These are phyloP conservation scores for Acestrorhynchus altus DNA, from an alignment of 2,797 vertebrate genomes.

Conservation along the genomic window DNA sequence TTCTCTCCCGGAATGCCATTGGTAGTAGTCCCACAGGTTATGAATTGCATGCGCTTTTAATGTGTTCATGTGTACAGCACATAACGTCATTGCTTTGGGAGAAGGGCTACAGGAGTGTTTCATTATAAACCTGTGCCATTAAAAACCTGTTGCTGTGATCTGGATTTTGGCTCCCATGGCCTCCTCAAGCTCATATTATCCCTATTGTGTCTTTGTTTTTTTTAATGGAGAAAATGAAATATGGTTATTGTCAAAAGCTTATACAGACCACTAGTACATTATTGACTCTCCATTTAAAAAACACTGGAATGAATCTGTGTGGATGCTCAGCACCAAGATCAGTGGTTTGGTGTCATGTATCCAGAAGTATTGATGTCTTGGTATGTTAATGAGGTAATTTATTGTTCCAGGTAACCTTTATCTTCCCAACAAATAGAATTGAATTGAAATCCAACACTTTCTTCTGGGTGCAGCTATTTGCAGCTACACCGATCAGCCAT, in stretches of 20 bases:
- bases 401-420: too few species aligned
- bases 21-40: slow-evolving; percentile 60
- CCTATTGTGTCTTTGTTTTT: slow-evolving; percentile 54
- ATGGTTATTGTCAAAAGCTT: slow-evolving; percentile 12
- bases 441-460: too few species aligned
- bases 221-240: slow-evolving; percentile 18
- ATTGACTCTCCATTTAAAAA: not conserved
- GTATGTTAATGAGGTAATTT: too few species aligned
- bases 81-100: slow-evolving; percentile 79
- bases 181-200: slow-evolving; percentile 63
- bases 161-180: slow-evolving; percentile 72
- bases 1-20: slow-evolving; percentile 49
- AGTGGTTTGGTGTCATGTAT: too few species aligned
- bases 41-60: slow-evolving; percentile 75
- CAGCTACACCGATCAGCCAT: too few species aligned
- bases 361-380: too few species aligned
- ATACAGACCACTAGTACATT: not conserved
- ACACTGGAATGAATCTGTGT: too few species aligned
- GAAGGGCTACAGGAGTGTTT: slow-evolving; percentile 77
- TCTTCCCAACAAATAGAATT: too few species aligned
- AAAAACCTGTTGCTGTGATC: slow-evolving; percentile 72
- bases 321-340: too few species aligned
- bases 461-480: too few species aligned
- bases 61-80: slow-evolving; percentile 70
- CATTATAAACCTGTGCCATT: slow-evolving; percentile 82